Evolutionary conservation across 2,888 invertebrate species (phyloP), one percentile per base, ranked within the genome.

Genomic region (Lagria hirta): DNA sequence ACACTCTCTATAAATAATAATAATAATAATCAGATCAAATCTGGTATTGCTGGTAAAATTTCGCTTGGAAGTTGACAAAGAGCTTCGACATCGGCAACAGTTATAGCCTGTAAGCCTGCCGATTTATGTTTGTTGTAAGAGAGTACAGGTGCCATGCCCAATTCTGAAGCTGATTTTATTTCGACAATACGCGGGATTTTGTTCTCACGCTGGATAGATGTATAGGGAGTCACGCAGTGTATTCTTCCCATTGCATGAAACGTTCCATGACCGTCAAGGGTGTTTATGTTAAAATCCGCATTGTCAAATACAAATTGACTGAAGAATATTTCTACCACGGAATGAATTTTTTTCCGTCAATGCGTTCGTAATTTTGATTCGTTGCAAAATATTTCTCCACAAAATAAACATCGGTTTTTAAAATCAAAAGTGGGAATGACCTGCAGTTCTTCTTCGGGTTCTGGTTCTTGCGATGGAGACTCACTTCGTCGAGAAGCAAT

Each of bases 21-120:
- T n/a, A n/a, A n/a, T n/a, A n/a, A n/a, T n/a, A n/a, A 59, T 12
- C 53, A 55, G 43, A 51, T 58, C 55, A 52, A 58, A 29, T 56
- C 52, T 22, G 53, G 47, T 21, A 52, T 7, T 16, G 5, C 8
- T 3, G 4, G 18, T 33, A n/a, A 33, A 8, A 2, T 28, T 48
- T 40, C 50, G 34, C 48, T 48, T 29, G 45, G 47, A 54, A 43
- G 47, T 12, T 45, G 42, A 44, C 51, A 51, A 35, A 45, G 38
- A 22, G 43, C 40, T 43, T 49, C 49, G 6, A 4, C 5, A 4
- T 4, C 24, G 4, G 8, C 24, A 6, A 18, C 7, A 6, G 4
- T 18, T 24, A 24, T 8, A 24, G 24, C 8, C 8, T 24, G 5
- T 5, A 6, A 6, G 18, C 5, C 5, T 6, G 4, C 7, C 18